Percentiles rank a stretch among this genome's conserved stretches.
Conservation (phyloP, 2,113 vertebrate genomes). For the Colinus virginianus region DNA sequence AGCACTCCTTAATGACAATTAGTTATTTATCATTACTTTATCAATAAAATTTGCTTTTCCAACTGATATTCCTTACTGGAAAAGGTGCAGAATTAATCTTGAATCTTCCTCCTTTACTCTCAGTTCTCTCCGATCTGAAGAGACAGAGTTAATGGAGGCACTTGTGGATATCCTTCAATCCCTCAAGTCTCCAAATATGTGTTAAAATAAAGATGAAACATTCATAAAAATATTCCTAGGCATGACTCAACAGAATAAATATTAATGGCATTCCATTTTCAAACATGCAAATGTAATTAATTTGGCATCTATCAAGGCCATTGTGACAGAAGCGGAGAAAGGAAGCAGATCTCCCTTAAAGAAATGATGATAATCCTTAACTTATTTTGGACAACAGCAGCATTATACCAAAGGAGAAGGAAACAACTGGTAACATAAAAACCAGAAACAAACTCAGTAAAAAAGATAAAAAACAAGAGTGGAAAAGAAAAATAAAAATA, state of each 20-base stretch:
- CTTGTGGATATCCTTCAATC: neutral
- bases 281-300: neutral
- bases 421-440: neutral
- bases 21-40: neutral
- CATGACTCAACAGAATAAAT: neutral
- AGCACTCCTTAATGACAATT: neutral
- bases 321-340: neutral
- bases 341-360: neutral
- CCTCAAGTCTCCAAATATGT: neutral
- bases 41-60: neutral
- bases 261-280: neutral
- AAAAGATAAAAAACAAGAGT: neutral
- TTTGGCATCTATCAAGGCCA: neutral
- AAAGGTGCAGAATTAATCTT: neutral
- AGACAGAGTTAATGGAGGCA: neutral
- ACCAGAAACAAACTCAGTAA: neutral
- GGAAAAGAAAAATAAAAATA: neutral
- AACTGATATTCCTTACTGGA: neutral
- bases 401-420: neutral
- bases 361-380: neutral
- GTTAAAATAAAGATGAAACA: neutral
- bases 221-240: neutral
- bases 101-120: neutral
- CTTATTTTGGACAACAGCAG: neutral
- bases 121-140: neutral